Evolutionary conservation across 2,888 invertebrate genomes (phyloP).

Genomic region (Lasius platythorax): DNA sequence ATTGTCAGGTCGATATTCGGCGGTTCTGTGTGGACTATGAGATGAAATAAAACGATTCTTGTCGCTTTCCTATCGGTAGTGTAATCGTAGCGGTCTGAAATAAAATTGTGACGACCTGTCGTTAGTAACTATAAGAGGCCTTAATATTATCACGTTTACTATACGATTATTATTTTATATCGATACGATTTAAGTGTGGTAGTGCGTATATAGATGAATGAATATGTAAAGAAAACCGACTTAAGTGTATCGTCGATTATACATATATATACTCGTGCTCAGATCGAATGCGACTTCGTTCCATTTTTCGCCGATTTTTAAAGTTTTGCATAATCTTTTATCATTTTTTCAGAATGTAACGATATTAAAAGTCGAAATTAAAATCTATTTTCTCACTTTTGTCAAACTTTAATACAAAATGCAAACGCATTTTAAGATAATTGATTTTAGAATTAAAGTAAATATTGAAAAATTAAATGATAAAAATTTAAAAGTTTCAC

Average conservation of each 20-base stretch:
- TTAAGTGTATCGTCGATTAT: slow-evolving; percentile 32
- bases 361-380: background rate
- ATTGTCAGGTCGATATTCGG: slow-evolving; percentile 36
- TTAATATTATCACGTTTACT: slow-evolving; percentile 78
- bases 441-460: background rate
- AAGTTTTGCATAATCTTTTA: background rate
- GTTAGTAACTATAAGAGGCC: slow-evolving; percentile 85
- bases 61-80: slow-evolving; percentile 77
- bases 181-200: slow-evolving; percentile 62
- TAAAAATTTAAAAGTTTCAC: background rate
- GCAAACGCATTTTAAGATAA: background rate
- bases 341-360: background rate
- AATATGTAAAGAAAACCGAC: slow-evolving; percentile 8
- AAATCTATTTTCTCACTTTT: background rate
- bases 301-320: slow-evolving; percentile 14
- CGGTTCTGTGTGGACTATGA: slow-evolving; percentile 29
- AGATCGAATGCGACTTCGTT: slow-evolving; percentile 41
- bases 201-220: slow-evolving; percentile 41
- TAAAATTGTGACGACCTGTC: slow-evolving; percentile 82
- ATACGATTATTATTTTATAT: slow-evolving; percentile 58
- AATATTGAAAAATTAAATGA: background rate
- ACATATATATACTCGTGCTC: slow-evolving; percentile 4
- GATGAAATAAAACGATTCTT: slow-evolving; percentile 53
- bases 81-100: slow-evolving; percentile 72
- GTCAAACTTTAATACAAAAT: background rate